A percentile compares a stretch with the other conserved stretches of the same genome.
Evolutionary conservation across 2,113 vertebrate species (phyloP).

Genomic region (Semnornis frantzii): DNA sequence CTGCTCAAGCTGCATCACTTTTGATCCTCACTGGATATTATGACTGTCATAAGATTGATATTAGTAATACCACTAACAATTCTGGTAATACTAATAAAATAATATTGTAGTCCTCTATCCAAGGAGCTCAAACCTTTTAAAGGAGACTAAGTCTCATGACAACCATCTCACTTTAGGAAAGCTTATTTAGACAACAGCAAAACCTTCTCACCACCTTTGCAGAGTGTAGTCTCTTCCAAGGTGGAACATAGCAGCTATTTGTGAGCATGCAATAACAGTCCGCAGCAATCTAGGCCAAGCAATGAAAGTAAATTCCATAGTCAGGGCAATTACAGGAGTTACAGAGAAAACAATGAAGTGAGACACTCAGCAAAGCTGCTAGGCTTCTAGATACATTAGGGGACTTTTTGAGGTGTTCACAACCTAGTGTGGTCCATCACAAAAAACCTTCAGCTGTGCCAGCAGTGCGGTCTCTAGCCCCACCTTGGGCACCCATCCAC

Average conservation of each 20-base stretch:
- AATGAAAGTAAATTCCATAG: slow-evolving; percentile 14
- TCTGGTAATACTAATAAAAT: slow-evolving; percentile 26
- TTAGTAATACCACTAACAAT: slow-evolving; percentile 8
- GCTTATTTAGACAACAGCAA: background rate
- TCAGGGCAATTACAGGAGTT: background rate
- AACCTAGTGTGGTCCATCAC: background rate
- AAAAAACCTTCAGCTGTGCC: background rate
- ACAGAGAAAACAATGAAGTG: background rate
- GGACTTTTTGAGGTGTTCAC: background rate
- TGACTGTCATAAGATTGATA: slow-evolving; percentile 22
- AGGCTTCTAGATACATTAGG: background rate
- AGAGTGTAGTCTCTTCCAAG: background rate
- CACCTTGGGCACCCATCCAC: background rate
- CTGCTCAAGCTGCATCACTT: background rate
- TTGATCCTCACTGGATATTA: background rate
- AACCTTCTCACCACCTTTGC: background rate
- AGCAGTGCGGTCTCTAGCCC: background rate
- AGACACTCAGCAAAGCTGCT: background rate
- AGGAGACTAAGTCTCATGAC: slow-evolving; percentile 18
- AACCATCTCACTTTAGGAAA: slow-evolving; percentile 19
- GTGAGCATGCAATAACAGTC: background rate
- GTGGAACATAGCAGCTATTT: slow-evolving; percentile 46
- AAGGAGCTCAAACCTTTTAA: background rate
- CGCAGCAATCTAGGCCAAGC: background rate
- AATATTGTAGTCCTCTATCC: slow-evolving; percentile 12